Evolutionary conservation across 1,140 invertebrate genomes (phyloP), one percentile per base, ranked within the genome.

Genomic region (Notospermus geniculatus): DNA sequence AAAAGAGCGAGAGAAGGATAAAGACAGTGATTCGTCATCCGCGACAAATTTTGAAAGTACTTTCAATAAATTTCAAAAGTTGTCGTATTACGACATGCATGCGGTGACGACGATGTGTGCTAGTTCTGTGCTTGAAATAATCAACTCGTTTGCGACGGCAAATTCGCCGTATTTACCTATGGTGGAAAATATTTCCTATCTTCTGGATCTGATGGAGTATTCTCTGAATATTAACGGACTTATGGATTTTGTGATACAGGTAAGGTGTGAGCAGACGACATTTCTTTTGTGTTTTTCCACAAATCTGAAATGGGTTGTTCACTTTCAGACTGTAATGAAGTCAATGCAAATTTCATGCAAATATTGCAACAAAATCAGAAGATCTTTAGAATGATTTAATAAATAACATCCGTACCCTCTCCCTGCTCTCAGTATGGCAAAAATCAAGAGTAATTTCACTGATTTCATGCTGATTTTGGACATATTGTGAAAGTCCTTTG

Each of bases 61-160:
- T 29, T 75, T 77, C 64, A 67, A 69, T 45, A 91, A 92, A 74
- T 93, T 94, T 78, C 84, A 86, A 71, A 88, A 86, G 73, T 86
- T 97, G 73, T 94, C 94, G 0, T 97, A 95, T 81, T 97, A 96
- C 77, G 95, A 98, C 84, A 94, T 97, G 79, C 93, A 98, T 74
- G 88, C 91, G 4, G 93, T 98, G 0, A 96, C 93, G 1, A 90
- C 88, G 39, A 69, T 75, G 69, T 93, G 91, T 77, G 91, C 91
- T 23, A 87, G 88, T 1, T 88, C 89, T 60, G 91, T 97, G 1
- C 84, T 95, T 50, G 95, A 98, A 80, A 92, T 95, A 86, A 84
- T 78, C 11, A 70, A 63, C 29, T 71, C 63, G 54, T 80, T 82
- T 64, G 75, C 78, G 41, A 65, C 72, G 62, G 82, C 83, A 30